A percentile compares a stretch with the other conserved stretches of the same genome.
Conservation (phyloP, 2,113 vertebrate genomes). For the Calypte anna region DNA sequence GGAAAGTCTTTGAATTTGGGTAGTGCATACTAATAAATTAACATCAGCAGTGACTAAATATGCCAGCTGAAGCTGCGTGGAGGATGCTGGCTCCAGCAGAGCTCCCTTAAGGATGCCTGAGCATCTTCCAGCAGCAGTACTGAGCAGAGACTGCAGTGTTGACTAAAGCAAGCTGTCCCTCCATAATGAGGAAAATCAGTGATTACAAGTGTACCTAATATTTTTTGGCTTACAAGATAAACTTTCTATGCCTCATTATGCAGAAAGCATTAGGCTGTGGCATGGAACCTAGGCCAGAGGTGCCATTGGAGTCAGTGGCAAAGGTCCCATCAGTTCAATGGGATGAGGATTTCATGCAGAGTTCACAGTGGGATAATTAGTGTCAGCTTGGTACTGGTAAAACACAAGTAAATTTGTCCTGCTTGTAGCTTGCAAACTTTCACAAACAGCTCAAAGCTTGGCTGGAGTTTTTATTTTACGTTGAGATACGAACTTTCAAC, state of each 20-base stretch:
- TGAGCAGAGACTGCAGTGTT: fast-evolving
- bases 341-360: constrained; percentile 21
- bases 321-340: constrained; percentile 30
- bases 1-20: constrained; percentile 72
- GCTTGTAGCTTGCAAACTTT: neutral
- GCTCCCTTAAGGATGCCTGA: neutral
- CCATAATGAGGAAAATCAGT: neutral
- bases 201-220: neutral
- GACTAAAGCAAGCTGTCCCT: neutral
- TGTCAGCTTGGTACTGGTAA: neutral
- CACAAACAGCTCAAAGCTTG: neutral
- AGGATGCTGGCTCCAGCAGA: neutral
- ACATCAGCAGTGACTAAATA: neutral
- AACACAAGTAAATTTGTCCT: constrained; percentile 4
- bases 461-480: neutral
- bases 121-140: neutral
- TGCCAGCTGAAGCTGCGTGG: neutral
- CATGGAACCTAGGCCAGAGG: neutral
- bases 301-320: neutral
- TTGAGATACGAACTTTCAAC: neutral
- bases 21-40: constrained; percentile 60
- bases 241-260: neutral
- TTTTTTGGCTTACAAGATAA: constrained; percentile 35
- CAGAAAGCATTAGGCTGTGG: neutral
- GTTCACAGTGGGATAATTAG: constrained; percentile 33